Conservation (phyloP, 2,113 vertebrate species). For the Hydrochoerus hydrochaeris region DNA sequence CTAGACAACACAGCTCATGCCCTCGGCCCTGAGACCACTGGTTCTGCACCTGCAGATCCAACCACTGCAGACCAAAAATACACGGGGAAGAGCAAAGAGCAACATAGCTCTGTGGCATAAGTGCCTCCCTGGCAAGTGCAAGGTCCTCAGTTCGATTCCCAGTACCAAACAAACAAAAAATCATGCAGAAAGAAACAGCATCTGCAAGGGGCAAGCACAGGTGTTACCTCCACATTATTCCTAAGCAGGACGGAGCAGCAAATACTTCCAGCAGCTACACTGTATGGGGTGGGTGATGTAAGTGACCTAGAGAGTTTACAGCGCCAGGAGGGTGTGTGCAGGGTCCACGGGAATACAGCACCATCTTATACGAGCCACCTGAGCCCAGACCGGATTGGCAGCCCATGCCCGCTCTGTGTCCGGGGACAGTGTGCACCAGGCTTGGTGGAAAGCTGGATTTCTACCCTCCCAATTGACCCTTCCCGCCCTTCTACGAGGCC, state of each 20-base stretch:
- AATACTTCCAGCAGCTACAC: not conserved
- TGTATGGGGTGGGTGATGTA: not conserved
- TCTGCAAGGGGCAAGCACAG: not conserved
- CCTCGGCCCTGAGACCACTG: not conserved
- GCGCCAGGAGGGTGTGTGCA: not conserved
- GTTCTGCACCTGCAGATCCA: not conserved
- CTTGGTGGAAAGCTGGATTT: fast-evolving
- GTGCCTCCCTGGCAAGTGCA: too few species aligned
- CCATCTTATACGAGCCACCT: not conserved
- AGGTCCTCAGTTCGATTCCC: too few species aligned
- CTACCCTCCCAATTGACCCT: not conserved
- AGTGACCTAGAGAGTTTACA: not conserved
- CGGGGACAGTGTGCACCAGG: fast-evolving
- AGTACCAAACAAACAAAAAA: too few species aligned
- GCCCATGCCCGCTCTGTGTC: not conserved
- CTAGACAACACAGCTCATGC: not conserved
- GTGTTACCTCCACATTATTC: not conserved
- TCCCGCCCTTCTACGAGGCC: not conserved
- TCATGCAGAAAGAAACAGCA: too few species aligned
- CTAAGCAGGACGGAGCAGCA: not conserved
- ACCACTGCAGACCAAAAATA: not conserved
- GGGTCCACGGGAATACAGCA: not conserved
- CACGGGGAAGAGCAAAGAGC: too few species aligned
- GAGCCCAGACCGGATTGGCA: not conserved
- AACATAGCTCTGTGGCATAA: too few species aligned